phyloP scores from a whole-genome alignment of 2,113 vertebrate species.

The Thalassarche chlororhynchos region DNA sequence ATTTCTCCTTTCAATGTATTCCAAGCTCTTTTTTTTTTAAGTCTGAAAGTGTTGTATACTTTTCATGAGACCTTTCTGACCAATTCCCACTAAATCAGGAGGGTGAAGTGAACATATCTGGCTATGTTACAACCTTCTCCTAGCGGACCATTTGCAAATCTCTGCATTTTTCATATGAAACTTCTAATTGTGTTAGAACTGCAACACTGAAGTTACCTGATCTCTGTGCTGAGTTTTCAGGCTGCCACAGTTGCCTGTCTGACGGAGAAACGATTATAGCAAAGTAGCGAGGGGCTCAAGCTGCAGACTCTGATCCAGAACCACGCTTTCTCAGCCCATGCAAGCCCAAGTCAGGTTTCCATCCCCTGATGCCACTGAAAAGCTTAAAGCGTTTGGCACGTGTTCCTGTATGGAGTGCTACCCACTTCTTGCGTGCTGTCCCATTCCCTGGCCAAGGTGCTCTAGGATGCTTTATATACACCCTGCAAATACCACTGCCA shows the following conservation, averaged over 20 bases:
- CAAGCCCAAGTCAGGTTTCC: neutral
- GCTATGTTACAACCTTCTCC: neutral
- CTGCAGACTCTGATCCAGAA: neutral
- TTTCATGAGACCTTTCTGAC: conserved; percentile 64
- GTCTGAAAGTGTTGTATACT: conserved; percentile 68
- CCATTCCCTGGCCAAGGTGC: neutral
- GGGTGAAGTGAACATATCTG: neutral
- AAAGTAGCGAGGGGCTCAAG: neutral
- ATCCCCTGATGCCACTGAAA: neutral
- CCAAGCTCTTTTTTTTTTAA: conserved; percentile 54
- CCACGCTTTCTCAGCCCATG: neutral
- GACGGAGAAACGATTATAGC: neutral
- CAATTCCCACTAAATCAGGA: conserved; percentile 67
- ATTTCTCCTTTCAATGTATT: conserved; percentile 68
- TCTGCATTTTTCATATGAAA: neutral
- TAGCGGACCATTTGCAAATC: neutral
- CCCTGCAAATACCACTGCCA: neutral
- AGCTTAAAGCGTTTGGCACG: neutral
- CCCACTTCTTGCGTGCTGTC: accelerated
- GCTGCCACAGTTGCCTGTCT: neutral
- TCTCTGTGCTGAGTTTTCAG: neutral
- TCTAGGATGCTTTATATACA: neutral
- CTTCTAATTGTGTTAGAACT: neutral
- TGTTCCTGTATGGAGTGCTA: neutral
- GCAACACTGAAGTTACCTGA: neutral